Base-by-base conservation (phyloP, 2,113 vertebrate genomes). In the Elephantulus edwardii region DNA sequence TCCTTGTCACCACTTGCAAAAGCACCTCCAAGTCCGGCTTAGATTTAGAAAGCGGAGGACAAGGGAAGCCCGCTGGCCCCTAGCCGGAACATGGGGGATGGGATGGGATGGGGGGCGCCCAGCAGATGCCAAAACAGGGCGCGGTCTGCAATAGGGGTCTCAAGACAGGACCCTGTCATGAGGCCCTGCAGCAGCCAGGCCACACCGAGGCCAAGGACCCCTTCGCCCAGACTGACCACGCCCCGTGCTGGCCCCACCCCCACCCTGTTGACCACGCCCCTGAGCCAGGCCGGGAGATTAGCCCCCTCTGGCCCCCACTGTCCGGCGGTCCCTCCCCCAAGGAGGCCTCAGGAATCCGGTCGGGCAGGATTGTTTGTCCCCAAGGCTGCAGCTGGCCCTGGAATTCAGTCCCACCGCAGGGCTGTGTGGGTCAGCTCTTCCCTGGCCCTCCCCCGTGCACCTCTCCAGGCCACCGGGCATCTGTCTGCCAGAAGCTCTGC, bases 341-440 rank as follows among this genome's bases (percentile, higher is more conserved):
- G 0, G 70, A 22, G 10, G 64, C 54, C 16, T 0, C 74, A 10
- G 75, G 79, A 94, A 91, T 93, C 88, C 79, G 0, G 91, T 66
- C 28, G 0, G 46, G 70, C 95, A 12, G 5, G 86, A 94, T 96
- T 95, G 88, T 78, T 91, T 38, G 46, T 12, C 24, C 22, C 14
- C 4, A 3, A 44, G 46, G 28, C n/a, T n/a, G 83, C 56, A 8
- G 16, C 24, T 60, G 89, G 74, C 68, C 79, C 64, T 91, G 95
- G 74, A 91, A 89, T 91, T 81, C 19, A 19, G 46, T 66, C 28
- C 3, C 0, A 40, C 70, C 3, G 42, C 3, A 8, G 62, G 44
- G 48, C n/a, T 19, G 12, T 1, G 72, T 38, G 33, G 58, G 17
- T n/a, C 9, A 6, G 54, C 17, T 68, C 56, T 72, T 35, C 77